phyloP scores from a whole-genome alignment of 1,140 invertebrate species.

The Andrena cerasifolii region DNA sequence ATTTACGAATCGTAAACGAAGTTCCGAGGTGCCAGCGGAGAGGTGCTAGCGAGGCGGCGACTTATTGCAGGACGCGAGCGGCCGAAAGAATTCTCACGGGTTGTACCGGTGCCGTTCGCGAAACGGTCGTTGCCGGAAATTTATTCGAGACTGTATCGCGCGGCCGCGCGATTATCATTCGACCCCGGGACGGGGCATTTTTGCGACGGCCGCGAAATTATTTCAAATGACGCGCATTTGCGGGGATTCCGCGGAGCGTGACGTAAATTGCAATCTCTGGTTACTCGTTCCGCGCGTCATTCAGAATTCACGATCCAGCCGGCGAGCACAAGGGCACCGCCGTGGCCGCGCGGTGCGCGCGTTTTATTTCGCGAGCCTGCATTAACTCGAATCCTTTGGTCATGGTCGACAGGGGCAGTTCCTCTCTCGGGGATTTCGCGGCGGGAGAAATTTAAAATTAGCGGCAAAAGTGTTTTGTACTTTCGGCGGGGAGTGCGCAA shows the following conservation, averaged over 20 bases:
- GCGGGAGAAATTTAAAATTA: too few relatives aligned
- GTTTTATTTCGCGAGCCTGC: conserved; percentile 13
- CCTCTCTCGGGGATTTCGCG: too few relatives aligned
- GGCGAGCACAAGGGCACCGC: background rate
- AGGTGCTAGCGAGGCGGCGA: background rate
- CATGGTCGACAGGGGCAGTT: too few relatives aligned
- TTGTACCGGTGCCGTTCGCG: conserved; percentile 9
- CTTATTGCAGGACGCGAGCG: background rate
- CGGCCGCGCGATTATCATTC: conserved; percentile 36
- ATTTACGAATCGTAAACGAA: too few relatives aligned
- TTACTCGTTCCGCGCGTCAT: conserved; percentile 23
- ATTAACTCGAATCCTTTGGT: background rate
- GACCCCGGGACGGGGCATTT: conserved; percentile 2
- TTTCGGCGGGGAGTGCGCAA: too few relatives aligned
- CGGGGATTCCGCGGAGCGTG: conserved; percentile 11
- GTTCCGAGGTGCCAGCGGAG: background rate
- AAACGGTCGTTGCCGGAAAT: conserved; percentile 2
- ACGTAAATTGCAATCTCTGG: conserved; percentile 41
- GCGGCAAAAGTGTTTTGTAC: too few relatives aligned
- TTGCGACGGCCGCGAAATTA: conserved; percentile 10
- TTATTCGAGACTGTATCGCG: conserved; percentile 19
- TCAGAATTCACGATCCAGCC: conserved; percentile 26
- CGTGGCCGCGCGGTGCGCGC: background rate
- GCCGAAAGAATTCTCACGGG: conserved; percentile 8
- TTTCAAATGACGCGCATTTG: conserved; percentile 26